phyloP scores from a whole-genome alignment of 2,888 invertebrate genomes.

The Ptilodon capucinus region DNA sequence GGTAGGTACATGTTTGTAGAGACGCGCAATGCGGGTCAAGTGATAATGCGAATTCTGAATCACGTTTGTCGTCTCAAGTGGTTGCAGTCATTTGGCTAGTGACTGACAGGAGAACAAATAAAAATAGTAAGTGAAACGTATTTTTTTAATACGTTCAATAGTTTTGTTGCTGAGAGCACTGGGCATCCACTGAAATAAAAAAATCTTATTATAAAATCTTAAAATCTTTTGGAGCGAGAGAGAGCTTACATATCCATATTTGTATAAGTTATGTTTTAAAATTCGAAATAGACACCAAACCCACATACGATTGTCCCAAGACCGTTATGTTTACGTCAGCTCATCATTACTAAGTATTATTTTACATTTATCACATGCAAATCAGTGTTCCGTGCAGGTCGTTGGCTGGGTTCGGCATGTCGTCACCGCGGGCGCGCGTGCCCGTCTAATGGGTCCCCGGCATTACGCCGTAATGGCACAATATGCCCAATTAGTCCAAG shows the following conservation, averaged over 20 bases:
- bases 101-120: background rate
- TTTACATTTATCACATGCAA: slow-evolving; percentile 25
- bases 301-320: background rate
- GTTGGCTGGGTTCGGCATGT: slow-evolving; percentile 38
- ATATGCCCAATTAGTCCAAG: slow-evolving; percentile 65
- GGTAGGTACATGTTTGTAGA: background rate
- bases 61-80: background rate
- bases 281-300: too few species aligned
- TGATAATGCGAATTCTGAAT: slow-evolving; percentile 6
- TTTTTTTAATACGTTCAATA: too few species aligned
- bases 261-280: too few species aligned
- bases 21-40: slow-evolving; percentile 23
- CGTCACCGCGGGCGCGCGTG: slow-evolving; percentile 46
- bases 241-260: too few species aligned
- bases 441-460: slow-evolving; percentile 43
- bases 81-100: background rate
- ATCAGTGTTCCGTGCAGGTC: slow-evolving; percentile 22
- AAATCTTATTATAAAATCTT: too few species aligned
- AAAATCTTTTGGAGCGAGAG: too few species aligned
- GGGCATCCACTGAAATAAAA: background rate
- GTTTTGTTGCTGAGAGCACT: too few species aligned
- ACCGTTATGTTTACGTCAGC: background rate
- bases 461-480: slow-evolving; percentile 55
- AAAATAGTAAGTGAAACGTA: background rate
- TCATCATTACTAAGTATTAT: background rate